These are phyloP conservation scores for Sebastes itinus DNA, from an alignment of 2,797 vertebrate species.

Conservation along the genomic window DNA sequence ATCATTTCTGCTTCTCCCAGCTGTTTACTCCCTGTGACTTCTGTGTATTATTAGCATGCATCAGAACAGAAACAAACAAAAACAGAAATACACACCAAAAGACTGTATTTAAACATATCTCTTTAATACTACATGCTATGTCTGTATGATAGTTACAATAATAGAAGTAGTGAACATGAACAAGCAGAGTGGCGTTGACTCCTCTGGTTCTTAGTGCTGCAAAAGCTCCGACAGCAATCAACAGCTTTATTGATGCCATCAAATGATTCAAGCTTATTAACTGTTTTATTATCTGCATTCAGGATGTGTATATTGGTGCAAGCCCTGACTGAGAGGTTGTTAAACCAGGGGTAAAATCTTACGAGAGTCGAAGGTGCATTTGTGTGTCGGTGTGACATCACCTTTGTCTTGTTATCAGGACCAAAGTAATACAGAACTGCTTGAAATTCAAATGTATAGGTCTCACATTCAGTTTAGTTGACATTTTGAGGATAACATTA, in stretches of 20 bases:
- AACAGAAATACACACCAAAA: neutral
- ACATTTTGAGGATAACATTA: neutral
- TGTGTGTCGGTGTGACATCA: neutral
- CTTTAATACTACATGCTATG: neutral
- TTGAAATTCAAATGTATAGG: neutral
- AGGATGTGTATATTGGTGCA: neutral
- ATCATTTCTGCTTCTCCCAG: neutral
- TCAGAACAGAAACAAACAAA: neutral
- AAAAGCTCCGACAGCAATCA: neutral
- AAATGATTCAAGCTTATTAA: conserved; percentile 4
- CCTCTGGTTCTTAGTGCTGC: neutral
- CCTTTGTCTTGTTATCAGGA: neutral
- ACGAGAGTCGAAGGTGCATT: neutral
- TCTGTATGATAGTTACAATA: neutral
- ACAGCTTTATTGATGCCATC: conserved; percentile 7
- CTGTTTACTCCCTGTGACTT: neutral
- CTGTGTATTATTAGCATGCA: neutral
- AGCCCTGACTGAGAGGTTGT: neutral
- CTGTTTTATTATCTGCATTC: conserved; percentile 1
- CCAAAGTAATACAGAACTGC: neutral
- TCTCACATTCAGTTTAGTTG: neutral
- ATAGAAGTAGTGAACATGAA: neutral
- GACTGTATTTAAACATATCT: neutral
- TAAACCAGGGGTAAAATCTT: neutral
- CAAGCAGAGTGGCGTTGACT: neutral